Conservation (phyloP, 2,888 invertebrate species). For the Zaprionus obscuricornis region DNA sequence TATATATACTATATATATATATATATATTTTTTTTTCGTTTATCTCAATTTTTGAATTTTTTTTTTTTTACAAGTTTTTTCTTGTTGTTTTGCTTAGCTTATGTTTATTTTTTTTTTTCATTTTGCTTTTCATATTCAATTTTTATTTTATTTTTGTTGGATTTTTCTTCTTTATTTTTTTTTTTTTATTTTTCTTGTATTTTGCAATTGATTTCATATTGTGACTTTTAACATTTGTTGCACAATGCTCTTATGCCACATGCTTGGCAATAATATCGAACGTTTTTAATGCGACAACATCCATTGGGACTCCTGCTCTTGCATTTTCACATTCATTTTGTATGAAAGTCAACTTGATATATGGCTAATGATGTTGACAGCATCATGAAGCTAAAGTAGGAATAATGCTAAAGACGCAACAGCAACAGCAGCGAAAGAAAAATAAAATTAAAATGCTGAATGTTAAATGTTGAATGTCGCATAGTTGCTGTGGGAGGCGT, state of each 20-base stretch:
- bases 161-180: too few relatives aligned
- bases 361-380: constrained; percentile 66
- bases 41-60: too few relatives aligned
- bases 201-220: not conserved
- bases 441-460: not conserved
- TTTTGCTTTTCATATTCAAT: too few relatives aligned
- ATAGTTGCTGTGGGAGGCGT: constrained; percentile 19
- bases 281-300: constrained; percentile 8
- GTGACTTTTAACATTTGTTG: not conserved
- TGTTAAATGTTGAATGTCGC: constrained; percentile 6
- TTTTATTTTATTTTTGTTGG: too few relatives aligned
- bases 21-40: too few relatives aligned
- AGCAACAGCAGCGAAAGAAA: not conserved
- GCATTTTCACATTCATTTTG: constrained; percentile 36
- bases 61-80: too few relatives aligned
- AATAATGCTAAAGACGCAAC: not conserved
- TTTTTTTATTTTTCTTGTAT: too few relatives aligned
- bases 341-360: constrained; percentile 54
- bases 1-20: too few relatives aligned
- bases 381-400: not conserved
- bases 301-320: constrained; percentile 30
- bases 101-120: too few relatives aligned
- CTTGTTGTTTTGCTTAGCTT: too few relatives aligned
- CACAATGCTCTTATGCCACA: constrained; percentile 21
- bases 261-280: constrained; percentile 29